Percentiles rank a stretch among this genome's conserved stretches.
Evolutionary conservation across 1,140 invertebrate species (phyloP).

Genomic region (Drosophila lacertosa): DNA sequence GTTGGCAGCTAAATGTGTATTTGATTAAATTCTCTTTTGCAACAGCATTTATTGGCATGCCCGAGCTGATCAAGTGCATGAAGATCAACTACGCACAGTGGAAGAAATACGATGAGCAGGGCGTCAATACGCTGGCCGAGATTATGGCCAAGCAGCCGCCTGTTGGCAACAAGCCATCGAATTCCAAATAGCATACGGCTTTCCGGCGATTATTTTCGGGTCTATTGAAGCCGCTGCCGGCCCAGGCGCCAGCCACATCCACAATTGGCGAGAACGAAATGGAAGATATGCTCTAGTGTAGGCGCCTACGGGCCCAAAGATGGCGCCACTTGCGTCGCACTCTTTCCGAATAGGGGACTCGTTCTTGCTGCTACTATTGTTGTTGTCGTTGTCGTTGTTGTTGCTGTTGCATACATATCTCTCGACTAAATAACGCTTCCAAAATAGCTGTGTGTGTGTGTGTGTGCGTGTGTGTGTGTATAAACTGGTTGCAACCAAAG

Average conservation of each 20-base stretch:
- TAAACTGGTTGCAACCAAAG: slow-evolving; percentile 15
- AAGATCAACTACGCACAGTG: slow-evolving; percentile 95
- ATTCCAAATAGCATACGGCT: slow-evolving; percentile 82
- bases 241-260: slow-evolving; percentile 72
- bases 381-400: background rate
- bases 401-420: slow-evolving; percentile 48
- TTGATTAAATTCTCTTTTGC: too few species aligned
- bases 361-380: slow-evolving; percentile 5
- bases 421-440: slow-evolving; percentile 51
- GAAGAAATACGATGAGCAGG: slow-evolving; percentile 92
- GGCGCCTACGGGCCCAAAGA: slow-evolving; percentile 55
- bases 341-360: slow-evolving; percentile 59
- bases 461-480: background rate
- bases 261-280: slow-evolving; percentile 81
- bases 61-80: slow-evolving; percentile 93
- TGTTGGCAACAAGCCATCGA: slow-evolving; percentile 67
- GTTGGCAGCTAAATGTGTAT: background rate
- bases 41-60: slow-evolving; percentile 96
- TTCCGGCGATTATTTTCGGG: slow-evolving; percentile 81
- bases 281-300: slow-evolving; percentile 74
- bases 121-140: slow-evolving; percentile 88
- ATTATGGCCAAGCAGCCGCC: slow-evolving; percentile 85
- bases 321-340: slow-evolving; percentile 53
- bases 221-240: slow-evolving; percentile 77
- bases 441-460: slow-evolving; percentile 4